Evolutionary conservation across 2,113 vertebrate genomes (phyloP).

Genomic region (Emydura subglobosa): DNA sequence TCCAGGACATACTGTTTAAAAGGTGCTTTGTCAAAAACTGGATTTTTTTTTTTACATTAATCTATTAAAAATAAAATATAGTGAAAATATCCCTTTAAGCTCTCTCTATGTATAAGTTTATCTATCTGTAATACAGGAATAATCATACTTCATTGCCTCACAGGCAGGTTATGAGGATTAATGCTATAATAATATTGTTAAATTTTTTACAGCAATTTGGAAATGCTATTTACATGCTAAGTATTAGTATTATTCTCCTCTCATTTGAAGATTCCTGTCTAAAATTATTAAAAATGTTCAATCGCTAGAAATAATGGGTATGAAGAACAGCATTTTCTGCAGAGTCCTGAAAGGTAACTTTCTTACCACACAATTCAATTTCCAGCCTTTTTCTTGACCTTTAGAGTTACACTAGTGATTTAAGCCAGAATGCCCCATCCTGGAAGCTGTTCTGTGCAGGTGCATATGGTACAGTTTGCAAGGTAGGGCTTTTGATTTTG

Average conservation of each 20-base stretch:
- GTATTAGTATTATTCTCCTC: background rate
- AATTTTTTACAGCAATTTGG: background rate
- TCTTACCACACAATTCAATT: rapidly evolving
- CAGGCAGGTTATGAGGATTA: background rate
- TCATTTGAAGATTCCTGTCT: background rate
- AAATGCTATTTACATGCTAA: background rate
- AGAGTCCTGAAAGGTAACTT: background rate
- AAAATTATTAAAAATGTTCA: background rate
- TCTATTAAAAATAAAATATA: background rate
- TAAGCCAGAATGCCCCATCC: background rate
- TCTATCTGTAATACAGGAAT: rapidly evolving
- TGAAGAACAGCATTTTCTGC: slow-evolving; percentile 4
- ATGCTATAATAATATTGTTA: background rate
- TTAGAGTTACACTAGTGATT: background rate
- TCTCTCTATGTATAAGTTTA: background rate
- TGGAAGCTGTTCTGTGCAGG: background rate
- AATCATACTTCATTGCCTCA: background rate
- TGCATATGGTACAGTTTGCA: background rate
- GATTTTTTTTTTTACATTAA: background rate
- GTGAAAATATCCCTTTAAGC: background rate
- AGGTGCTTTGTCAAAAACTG: background rate
- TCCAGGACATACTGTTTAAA: background rate
- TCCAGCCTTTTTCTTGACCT: background rate
- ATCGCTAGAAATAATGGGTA: background rate
- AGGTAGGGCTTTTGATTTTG: background rate